These are phyloP conservation scores for Mercenaria mercenaria DNA, from an alignment of 1,140 invertebrate species.

Conservation along the genomic window DNA sequence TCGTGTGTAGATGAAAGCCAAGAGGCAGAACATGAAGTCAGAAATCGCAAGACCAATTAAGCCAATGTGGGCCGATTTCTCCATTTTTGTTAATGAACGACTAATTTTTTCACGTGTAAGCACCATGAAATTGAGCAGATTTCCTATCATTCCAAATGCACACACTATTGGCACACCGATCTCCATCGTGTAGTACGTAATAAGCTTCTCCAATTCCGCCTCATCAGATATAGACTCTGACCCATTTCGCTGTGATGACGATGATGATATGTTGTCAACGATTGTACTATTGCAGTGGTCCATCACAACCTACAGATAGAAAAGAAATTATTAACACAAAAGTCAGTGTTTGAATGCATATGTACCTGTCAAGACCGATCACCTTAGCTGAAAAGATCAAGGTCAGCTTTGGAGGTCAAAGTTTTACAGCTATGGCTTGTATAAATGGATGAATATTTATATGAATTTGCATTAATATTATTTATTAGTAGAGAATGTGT, in stretches of 20 bases:
- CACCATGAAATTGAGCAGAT: constrained; percentile 82
- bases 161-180: constrained; percentile 79
- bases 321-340: constrained; percentile 6
- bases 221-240: constrained; percentile 40
- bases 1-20: constrained; percentile 80
- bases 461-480: too few species aligned
- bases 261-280: constrained; percentile 44
- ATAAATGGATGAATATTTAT: too few species aligned
- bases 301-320: constrained; percentile 71
- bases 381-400: too few species aligned
- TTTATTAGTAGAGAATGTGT: too few species aligned
- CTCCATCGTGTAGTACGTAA: constrained; percentile 77
- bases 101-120: constrained; percentile 83
- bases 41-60: constrained; percentile 83
- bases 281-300: constrained; percentile 52
- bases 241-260: constrained; percentile 8
- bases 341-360: too few species aligned
- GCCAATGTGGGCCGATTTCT: constrained; percentile 84
- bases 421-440: too few species aligned
- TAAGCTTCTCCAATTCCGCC: constrained; percentile 65
- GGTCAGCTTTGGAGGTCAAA: too few species aligned
- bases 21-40: constrained; percentile 83
- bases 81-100: constrained; percentile 82
- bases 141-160: constrained; percentile 82
- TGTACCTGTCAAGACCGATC: too few species aligned